phyloP scores from a whole-genome alignment of 2,113 vertebrate species.

The Neotoma lepida region DNA sequence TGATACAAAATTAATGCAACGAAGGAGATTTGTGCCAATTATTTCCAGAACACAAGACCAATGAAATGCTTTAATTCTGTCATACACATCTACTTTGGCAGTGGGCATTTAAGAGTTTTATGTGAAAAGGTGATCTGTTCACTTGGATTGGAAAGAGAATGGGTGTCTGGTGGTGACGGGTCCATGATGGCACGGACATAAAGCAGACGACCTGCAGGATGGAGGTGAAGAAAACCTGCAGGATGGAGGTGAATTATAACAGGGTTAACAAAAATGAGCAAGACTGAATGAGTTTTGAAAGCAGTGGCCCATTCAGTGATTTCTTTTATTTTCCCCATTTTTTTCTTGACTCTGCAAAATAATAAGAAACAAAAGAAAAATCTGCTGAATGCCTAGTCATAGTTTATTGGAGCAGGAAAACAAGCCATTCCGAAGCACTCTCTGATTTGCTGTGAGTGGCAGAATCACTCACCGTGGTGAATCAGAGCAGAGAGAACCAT shows the following conservation, averaged over 20 bases:
- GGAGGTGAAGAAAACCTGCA: conserved; percentile 77
- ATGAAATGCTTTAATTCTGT: conserved; percentile 77
- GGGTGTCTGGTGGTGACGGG: not conserved
- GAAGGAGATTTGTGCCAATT: conserved; percentile 58
- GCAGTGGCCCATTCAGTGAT: conserved; percentile 81
- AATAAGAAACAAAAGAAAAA: conserved; percentile 87
- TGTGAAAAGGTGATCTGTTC: conserved; percentile 50
- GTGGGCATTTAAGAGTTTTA: not conserved
- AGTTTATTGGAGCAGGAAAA: conserved; percentile 87
- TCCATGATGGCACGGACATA: conserved; percentile 26
- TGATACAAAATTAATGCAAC: conserved; percentile 67
- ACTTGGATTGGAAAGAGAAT: conserved; percentile 60
- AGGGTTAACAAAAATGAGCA: conserved; percentile 73
- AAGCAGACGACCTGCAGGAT: conserved; percentile 72
- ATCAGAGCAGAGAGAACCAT: conserved; percentile 80
- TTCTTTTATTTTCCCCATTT: conserved; percentile 85
- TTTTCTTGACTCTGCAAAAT: conserved; percentile 82
- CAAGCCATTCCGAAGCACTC: conserved; percentile 80
- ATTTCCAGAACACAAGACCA: conserved; percentile 75
- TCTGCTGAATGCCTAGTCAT: conserved; percentile 82
- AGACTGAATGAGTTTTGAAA: conserved; percentile 83
- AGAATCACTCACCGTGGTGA: conserved; percentile 84
- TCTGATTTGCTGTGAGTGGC: conserved; percentile 83
- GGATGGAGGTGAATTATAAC: conserved; percentile 72
- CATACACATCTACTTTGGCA: conserved; percentile 71